Base-by-base conservation (phyloP, 2,113 vertebrate species). In the Gorsachius goisagi region DNA sequence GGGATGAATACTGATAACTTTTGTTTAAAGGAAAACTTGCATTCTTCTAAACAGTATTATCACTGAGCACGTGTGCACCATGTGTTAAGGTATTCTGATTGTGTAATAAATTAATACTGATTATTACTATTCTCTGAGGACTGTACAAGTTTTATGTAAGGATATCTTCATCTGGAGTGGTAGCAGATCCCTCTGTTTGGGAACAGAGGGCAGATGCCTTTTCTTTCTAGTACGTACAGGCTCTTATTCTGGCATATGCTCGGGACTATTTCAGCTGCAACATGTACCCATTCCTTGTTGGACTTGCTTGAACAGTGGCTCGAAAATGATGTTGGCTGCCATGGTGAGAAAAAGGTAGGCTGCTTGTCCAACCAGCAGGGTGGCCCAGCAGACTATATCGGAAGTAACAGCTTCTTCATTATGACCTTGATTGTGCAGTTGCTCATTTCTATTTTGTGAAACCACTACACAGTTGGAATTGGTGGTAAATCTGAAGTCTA, bases 11-110 rank as follows among this genome's bases (percentile, higher is more conserved):
- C 9, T 12, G 18, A 1, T 53, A 44, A 9, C 26, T 71, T 67
- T 83, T 80, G 16, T 58, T 76, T 45, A 22, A 16, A 69, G 50
- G 45, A 28, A 62, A 69, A 32, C 8, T 55, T 80, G 5, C n/a
- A 3, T 92, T 84, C 5, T 80, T 89, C 26, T 50, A 19, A 52
- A 32, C 23, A 55, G 2, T n/a, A 3, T 30, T 62, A 21, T 12
- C 4, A 32, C n/a, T n/a, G n/a, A 81, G 12, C 5, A 5, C 7
- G 17, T 28, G 8, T 39, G 11, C 13, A 13, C 30, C 2, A 0
- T 7, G 8, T 60, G 4, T 39, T 89, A 53, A 67, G 47, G 9
- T 63, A 50, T 23, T 67, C 75, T 85, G 9, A 26, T 39, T 24
- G 10, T 19, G 11, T 88, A 82, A 41, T 74, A 44, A 63, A 33